Evolutionary conservation across 2,797 vertebrate species (phyloP).

Genomic region (Chelon auratus): DNA sequence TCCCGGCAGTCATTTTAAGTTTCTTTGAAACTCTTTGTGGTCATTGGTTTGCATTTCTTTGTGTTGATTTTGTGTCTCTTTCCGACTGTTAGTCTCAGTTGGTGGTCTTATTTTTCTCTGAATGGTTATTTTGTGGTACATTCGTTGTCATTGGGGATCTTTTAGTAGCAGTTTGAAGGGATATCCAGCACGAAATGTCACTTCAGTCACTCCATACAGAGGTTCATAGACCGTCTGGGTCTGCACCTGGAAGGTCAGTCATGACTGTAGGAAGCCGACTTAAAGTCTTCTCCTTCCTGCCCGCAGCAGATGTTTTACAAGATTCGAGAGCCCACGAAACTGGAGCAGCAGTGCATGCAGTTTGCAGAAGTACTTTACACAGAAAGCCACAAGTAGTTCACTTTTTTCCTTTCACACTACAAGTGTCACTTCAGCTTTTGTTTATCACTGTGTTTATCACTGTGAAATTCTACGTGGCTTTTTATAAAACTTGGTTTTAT

Average conservation of each 20-base stretch:
- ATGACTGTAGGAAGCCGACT: background rate
- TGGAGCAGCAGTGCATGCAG: background rate
- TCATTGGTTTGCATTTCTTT: background rate
- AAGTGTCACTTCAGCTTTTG: slow-evolving; percentile 4
- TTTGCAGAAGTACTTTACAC: slow-evolving; percentile 23
- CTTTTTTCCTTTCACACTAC: background rate
- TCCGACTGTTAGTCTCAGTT: no score
- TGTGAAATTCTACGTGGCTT: slow-evolving; percentile 1
- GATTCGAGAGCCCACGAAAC: background rate
- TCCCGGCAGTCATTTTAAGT: background rate
- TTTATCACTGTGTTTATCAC: slow-evolving; percentile 10
- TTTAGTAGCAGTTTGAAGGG: background rate
- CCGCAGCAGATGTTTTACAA: slow-evolving; percentile 2
- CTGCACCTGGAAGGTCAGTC: background rate
- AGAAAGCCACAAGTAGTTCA: background rate
- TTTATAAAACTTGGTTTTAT: background rate
- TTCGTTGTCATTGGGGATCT: background rate
- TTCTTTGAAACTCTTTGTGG: background rate
- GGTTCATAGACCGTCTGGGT: background rate
- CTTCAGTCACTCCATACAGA: no score
- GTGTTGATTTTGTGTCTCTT: background rate
- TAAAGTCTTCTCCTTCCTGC: background rate
- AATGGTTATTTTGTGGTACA: background rate
- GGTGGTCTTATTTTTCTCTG: background rate
- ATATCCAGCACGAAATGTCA: background rate